Conservation (phyloP, 2,888 invertebrate genomes). For the Phyllotreta striolata region DNA sequence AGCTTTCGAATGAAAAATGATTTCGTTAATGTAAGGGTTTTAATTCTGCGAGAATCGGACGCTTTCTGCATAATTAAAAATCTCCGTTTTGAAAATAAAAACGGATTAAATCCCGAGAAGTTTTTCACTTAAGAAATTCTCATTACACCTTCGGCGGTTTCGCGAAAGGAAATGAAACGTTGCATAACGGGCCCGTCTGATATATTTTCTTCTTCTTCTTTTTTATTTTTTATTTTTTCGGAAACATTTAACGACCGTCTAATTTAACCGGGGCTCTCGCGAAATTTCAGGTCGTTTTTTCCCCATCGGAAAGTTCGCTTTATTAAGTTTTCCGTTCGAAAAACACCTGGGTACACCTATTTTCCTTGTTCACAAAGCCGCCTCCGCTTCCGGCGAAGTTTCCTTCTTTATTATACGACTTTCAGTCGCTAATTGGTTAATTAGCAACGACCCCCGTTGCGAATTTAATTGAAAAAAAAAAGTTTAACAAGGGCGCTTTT, state of each 20-base stretch:
- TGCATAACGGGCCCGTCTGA: slow-evolving; percentile 39
- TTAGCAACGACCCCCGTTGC: slow-evolving; percentile 15
- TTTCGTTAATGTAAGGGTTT: not conserved
- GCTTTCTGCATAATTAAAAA: slow-evolving; percentile 27
- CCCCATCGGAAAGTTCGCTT: slow-evolving; percentile 43
- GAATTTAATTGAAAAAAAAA: slow-evolving; percentile 5
- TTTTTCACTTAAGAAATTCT: slow-evolving; percentile 32
- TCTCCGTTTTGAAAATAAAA: slow-evolving; percentile 8
- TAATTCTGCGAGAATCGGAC: not conserved
- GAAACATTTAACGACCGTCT: slow-evolving; percentile 51
- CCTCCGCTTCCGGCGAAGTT: slow-evolving; percentile 7
- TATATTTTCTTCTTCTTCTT: too few species aligned
- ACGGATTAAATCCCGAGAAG: slow-evolving; percentile 26
- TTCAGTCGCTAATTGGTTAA: slow-evolving; percentile 27
- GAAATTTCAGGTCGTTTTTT: slow-evolving; percentile 48
- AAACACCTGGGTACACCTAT: slow-evolving; percentile 48
- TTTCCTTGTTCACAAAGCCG: slow-evolving; percentile 14
- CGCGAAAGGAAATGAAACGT: slow-evolving; percentile 35
- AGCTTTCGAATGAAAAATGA: not conserved
- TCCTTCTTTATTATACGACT: slow-evolving; percentile 23
- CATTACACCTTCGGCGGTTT: slow-evolving; percentile 23
- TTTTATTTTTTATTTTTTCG: slow-evolving; percentile 27
- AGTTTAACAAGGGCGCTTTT: not conserved
- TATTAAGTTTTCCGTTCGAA: slow-evolving; percentile 52
- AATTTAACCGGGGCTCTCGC: slow-evolving; percentile 48